Conservation (phyloP, 1,140 invertebrate genomes). For the Aphidius gifuensis region DNA sequence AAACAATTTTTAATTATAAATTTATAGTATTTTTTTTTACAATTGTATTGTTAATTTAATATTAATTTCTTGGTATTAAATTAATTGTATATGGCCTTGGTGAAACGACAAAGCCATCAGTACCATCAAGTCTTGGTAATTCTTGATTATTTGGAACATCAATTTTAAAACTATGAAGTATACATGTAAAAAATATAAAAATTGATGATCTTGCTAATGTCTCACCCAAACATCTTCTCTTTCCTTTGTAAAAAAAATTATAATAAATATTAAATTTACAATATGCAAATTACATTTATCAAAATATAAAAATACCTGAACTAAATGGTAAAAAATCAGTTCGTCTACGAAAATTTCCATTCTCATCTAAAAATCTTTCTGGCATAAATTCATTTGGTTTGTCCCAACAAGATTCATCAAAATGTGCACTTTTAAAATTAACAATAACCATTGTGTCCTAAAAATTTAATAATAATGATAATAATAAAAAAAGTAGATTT, state of each 20-base stretch:
- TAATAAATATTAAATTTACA: not conserved
- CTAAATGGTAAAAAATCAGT: constrained; percentile 69
- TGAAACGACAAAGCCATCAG: constrained; percentile 56
- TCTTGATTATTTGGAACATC: constrained; percentile 37
- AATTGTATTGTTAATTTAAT: constrained; percentile 1
- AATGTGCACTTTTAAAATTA: constrained; percentile 67
- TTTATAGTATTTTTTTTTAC: constrained; percentile 7
- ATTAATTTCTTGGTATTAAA: constrained; percentile 24
- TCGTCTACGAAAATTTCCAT: constrained; percentile 60
- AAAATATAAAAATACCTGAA: constrained; percentile 55
- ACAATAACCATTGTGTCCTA: constrained; percentile 68
- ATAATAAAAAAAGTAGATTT: not conserved
- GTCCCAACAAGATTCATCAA: constrained; percentile 66
- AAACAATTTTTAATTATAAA: not conserved
- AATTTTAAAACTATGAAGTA: constrained; percentile 58
- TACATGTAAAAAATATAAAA: constrained; percentile 56
- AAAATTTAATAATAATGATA: constrained; percentile 17
- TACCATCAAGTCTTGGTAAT: constrained; percentile 41
- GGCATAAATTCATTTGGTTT: constrained; percentile 69
- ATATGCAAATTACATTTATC: not conserved
- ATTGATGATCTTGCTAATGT: constrained; percentile 57
- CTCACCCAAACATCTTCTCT: constrained; percentile 64
- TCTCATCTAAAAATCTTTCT: constrained; percentile 66
- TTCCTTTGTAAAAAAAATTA: constrained; percentile 50
- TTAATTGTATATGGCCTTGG: constrained; percentile 52